phyloP scores from a whole-genome alignment of 2,888 invertebrate species.

The Hesperia comma region DNA sequence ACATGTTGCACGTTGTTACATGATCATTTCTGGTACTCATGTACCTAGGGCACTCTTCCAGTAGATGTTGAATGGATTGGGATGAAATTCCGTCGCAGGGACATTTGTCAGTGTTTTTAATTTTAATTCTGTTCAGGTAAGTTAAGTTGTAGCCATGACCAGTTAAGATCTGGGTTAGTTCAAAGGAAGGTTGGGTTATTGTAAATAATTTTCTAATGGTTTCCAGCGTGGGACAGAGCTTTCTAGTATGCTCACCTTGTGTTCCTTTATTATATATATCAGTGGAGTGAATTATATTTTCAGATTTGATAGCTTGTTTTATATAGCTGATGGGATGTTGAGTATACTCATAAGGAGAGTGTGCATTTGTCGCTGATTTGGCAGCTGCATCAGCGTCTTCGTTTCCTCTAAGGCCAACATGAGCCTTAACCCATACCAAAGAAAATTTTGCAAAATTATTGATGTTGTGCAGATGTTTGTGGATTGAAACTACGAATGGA shows the following conservation, averaged over 20 bases:
- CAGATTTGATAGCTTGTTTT: neutral
- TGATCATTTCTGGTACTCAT: neutral
- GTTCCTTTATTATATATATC: neutral
- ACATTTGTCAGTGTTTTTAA: conserved; percentile 15
- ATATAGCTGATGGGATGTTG: conserved; percentile 3
- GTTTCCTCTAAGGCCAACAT: conserved; percentile 6
- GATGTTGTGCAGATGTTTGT: no score
- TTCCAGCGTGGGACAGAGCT: neutral
- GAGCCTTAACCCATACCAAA: neutral
- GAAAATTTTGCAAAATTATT: neutral
- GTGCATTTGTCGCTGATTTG: conserved; percentile 6
- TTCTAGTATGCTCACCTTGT: conserved; percentile 4
- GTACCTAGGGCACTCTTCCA: conserved; percentile 18
- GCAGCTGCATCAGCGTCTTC: conserved; percentile 20
- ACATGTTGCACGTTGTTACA: neutral
- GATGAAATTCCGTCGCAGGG: conserved; percentile 11
- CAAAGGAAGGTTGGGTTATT: neutral
- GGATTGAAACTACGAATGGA: neutral
- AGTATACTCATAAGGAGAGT: conserved; percentile 1
- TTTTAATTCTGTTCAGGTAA: conserved; percentile 25
- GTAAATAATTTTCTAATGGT: neutral
- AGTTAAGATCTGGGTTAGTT: conserved; percentile 15
- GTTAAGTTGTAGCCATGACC: conserved; percentile 17
- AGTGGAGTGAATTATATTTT: neutral
- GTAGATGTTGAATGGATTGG: conserved; percentile 3